Percentiles rank a stretch among this genome's conserved stretches.
Conservation (phyloP, 2,888 invertebrate species). For the Erebia palarica region DNA sequence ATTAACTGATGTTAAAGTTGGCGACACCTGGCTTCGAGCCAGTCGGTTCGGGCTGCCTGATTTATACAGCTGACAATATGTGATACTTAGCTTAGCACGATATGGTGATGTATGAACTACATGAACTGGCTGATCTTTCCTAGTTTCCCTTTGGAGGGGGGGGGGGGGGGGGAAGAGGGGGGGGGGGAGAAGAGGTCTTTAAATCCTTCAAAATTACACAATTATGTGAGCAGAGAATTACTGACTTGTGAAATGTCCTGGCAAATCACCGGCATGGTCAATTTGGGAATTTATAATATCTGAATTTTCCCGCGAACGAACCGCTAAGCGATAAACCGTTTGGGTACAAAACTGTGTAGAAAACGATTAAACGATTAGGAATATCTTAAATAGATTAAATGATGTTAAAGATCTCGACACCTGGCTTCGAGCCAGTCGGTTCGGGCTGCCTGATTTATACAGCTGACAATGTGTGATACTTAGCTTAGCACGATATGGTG, state of each 20-base stretch:
- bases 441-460: slow-evolving; percentile 60
- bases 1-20: slow-evolving; percentile 42
- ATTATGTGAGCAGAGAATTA: too few relatives aligned
- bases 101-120: neutral
- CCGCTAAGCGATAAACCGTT: too few relatives aligned
- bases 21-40: slow-evolving; percentile 53
- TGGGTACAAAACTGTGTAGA: too few relatives aligned
- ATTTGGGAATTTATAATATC: too few relatives aligned
- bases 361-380: too few relatives aligned
- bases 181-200: too few relatives aligned
- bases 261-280: too few relatives aligned
- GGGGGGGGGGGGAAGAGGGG: too few relatives aligned
- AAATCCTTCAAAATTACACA: too few relatives aligned
- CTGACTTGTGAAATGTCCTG: too few relatives aligned
- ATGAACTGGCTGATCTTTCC: neutral
- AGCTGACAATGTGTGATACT: slow-evolving; percentile 35
- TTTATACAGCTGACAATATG: slow-evolving; percentile 51
- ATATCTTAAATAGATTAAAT: slow-evolving; percentile 27
- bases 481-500: neutral
- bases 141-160: too few relatives aligned
- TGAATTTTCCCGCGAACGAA: too few relatives aligned
- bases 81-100: slow-evolving; percentile 5
- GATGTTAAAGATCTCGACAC: slow-evolving; percentile 47
- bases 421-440: slow-evolving; percentile 50
- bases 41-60: slow-evolving; percentile 52